Evolutionary conservation across 2,113 vertebrate species (phyloP).

Genomic region (Egretta garzetta): DNA sequence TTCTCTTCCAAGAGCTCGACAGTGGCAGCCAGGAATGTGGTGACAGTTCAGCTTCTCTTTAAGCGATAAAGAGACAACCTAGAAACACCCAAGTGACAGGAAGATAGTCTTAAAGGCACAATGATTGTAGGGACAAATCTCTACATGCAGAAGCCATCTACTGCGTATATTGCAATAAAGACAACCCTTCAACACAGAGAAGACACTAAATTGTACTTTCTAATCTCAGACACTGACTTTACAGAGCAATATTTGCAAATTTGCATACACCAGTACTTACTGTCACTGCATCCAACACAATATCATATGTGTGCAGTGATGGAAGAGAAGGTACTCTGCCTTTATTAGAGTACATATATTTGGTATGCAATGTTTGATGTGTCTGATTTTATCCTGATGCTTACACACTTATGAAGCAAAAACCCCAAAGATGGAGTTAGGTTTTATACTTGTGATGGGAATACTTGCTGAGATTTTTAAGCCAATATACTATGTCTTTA

Average conservation of each 20-base stretch:
- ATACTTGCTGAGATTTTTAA: background rate
- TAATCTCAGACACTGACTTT: background rate
- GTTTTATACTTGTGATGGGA: background rate
- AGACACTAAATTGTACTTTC: background rate
- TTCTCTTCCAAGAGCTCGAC: background rate
- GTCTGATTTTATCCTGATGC: background rate
- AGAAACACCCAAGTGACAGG: background rate
- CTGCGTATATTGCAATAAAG: background rate
- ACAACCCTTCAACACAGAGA: background rate
- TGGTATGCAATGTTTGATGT: background rate
- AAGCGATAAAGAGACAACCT: background rate
- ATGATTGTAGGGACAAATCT: background rate
- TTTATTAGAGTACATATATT: background rate
- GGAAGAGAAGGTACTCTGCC: background rate
- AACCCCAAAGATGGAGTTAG: background rate
- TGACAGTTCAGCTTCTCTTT: background rate
- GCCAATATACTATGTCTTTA: background rate
- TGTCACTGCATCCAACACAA: background rate
- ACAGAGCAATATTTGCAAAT: background rate
- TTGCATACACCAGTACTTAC: background rate
- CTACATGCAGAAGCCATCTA: background rate
- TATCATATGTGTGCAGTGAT: fast-evolving
- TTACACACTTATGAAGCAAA: background rate
- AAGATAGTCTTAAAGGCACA: background rate
- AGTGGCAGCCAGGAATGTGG: background rate